Evolutionary conservation across 2,113 vertebrate genomes (phyloP).

Genomic region (Peromyscus polionotus): DNA sequence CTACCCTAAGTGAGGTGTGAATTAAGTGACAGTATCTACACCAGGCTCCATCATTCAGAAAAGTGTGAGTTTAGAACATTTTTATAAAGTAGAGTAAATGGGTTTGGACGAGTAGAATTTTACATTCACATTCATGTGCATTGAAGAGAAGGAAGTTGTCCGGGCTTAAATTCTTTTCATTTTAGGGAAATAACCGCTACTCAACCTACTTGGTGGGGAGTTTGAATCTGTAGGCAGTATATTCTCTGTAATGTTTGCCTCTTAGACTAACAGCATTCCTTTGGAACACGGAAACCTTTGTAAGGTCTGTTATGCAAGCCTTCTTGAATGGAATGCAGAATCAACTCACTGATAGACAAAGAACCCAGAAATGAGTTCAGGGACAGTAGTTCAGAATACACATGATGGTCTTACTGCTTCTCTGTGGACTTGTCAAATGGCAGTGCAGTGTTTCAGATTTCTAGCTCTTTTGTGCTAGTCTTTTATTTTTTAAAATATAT

Average conservation of each 20-base stretch:
- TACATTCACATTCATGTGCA: conserved; percentile 4
- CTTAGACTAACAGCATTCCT: background rate
- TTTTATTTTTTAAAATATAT: background rate
- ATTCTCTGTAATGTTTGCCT: background rate
- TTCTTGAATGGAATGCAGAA: background rate
- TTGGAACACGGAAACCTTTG: background rate
- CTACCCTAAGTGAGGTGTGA: background rate
- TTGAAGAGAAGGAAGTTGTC: background rate
- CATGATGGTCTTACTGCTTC: background rate
- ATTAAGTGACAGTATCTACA: background rate
- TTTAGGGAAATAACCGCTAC: background rate
- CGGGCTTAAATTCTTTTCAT: background rate
- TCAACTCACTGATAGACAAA: background rate
- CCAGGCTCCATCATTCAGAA: background rate
- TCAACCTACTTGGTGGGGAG: background rate
- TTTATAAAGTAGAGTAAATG: background rate
- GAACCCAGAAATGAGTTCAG: background rate
- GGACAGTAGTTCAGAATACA: background rate
- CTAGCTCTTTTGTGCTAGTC: background rate
- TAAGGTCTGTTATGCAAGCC: background rate
- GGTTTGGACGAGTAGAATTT: conserved; percentile 20
- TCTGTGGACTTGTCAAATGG: background rate
- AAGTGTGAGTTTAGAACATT: background rate
- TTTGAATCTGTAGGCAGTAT: background rate
- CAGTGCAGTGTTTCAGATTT: background rate